Conservation (phyloP, 2,888 invertebrate species). For the Drosophila aldrichi region DNA sequence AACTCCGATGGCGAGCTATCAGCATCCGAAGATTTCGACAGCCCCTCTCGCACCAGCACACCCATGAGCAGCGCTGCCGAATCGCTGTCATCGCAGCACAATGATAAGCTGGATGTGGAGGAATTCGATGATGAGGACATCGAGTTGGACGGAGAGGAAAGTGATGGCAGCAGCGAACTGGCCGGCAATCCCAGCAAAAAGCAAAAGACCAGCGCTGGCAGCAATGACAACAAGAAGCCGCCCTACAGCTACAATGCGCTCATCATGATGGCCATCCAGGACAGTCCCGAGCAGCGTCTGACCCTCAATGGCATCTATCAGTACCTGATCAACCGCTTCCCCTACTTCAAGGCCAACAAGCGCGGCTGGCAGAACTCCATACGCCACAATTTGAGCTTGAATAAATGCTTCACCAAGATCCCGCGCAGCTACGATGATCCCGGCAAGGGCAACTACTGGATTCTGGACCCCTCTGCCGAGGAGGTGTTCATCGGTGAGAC, state of each 20-base stretch:
- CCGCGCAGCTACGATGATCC: constrained; percentile 99
- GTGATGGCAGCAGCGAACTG: constrained; percentile 62
- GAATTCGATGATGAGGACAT: constrained; percentile 69
- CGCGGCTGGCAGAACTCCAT: constrained; percentile 99
- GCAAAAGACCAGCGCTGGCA: constrained; percentile 58
- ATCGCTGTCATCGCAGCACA: constrained; percentile 72
- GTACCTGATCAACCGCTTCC: constrained; percentile 99
- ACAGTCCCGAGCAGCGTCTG: constrained; percentile 95
- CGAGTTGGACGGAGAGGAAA: constrained; percentile 66
- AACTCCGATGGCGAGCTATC: constrained; percentile 81
- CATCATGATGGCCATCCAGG: constrained; percentile 99
- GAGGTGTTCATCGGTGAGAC: constrained; percentile 99
- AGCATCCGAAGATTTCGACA: constrained; percentile 82
- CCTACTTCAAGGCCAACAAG: constrained; percentile 97
- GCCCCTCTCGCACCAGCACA: constrained; percentile 83
- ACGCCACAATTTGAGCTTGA: constrained; percentile 97
- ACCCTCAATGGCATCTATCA: constrained; percentile 99
- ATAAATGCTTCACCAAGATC: constrained; percentile 99
- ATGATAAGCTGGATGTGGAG: constrained; percentile 58
- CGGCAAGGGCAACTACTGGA: constrained; percentile 99
- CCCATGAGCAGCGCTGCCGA: constrained; percentile 84
- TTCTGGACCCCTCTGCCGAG: constrained; percentile 98
- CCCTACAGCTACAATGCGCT: constrained; percentile 99
- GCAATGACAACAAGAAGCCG: constrained; percentile 91
- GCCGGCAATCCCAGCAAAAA: constrained; percentile 67